These are phyloP conservation scores for Apodemus speciosus DNA, from an alignment of 2,113 vertebrate genomes.

Conservation along the genomic window DNA sequence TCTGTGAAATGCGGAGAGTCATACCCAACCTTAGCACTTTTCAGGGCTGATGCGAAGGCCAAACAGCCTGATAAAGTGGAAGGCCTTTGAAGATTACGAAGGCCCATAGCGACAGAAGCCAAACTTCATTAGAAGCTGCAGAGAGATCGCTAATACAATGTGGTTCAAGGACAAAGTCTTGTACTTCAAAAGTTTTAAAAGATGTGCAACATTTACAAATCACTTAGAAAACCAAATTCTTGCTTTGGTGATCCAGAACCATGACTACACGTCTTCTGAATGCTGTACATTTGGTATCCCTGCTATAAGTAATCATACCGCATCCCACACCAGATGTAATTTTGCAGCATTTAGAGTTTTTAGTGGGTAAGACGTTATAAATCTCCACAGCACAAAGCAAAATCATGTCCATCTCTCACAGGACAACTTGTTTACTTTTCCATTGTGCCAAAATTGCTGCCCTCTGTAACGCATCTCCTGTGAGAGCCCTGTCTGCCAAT, in stretches of 20 bases:
- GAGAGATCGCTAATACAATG: slow-evolving; percentile 58
- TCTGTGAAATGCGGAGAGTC: slow-evolving; percentile 38
- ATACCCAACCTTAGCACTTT: slow-evolving; percentile 1
- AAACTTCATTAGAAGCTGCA: slow-evolving; percentile 67
- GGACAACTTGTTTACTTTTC: slow-evolving; percentile 36
- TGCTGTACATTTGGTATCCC: slow-evolving; percentile 61
- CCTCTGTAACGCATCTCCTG: not conserved
- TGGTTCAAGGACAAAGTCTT: slow-evolving; percentile 63
- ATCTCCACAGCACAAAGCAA: slow-evolving; percentile 50
- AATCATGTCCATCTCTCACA: slow-evolving; percentile 35
- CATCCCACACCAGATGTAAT: slow-evolving; percentile 43
- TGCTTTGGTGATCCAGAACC: slow-evolving; percentile 56
- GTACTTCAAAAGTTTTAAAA: slow-evolving; percentile 66
- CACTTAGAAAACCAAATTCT: slow-evolving; percentile 63
- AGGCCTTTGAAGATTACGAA: slow-evolving; percentile 67
- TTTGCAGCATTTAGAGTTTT: slow-evolving; percentile 48
- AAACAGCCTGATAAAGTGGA: slow-evolving; percentile 61
- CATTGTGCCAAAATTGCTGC: not conserved
- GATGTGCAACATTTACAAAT: slow-evolving; percentile 54
- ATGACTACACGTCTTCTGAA: slow-evolving; percentile 41
- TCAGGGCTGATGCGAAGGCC: slow-evolving; percentile 36
- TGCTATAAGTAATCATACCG: slow-evolving; percentile 60
- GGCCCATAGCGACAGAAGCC: slow-evolving; percentile 30
- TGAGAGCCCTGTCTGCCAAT: not conserved
- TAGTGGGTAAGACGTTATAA: slow-evolving; percentile 65